A percentile compares a stretch with the other conserved stretches of the same genome.
Conservation (phyloP, 2,797 vertebrate genomes). For the Poeciliopsis gracilis region DNA sequence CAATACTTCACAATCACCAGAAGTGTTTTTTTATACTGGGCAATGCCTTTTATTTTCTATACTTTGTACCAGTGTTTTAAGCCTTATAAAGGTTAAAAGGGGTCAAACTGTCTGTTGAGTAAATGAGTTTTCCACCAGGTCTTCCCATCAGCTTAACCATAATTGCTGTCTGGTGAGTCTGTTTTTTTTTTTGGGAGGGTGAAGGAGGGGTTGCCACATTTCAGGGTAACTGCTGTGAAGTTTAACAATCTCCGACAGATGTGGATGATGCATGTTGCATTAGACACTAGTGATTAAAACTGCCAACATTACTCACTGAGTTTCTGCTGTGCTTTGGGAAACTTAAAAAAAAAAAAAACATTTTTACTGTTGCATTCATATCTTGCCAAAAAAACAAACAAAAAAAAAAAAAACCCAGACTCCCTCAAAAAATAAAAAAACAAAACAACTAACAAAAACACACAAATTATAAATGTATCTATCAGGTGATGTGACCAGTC, state of each 20-base stretch:
- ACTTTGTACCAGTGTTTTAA: background rate
- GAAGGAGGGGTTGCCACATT: background rate
- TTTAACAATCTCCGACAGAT: conserved; percentile 51
- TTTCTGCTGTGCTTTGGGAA: background rate
- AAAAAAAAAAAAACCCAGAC: background rate
- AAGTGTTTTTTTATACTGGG: background rate
- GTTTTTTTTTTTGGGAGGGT: background rate
- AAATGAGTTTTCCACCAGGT: conserved; percentile 7
- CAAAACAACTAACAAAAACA: background rate
- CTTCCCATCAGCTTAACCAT: conserved; percentile 36
- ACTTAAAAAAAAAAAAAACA: background rate
- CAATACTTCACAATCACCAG: conserved; percentile 4
- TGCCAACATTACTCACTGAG: background rate
- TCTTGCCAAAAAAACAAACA: background rate
- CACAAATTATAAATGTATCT: background rate
- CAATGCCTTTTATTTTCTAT: background rate
- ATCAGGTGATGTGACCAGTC: background rate
- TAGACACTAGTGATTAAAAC: background rate
- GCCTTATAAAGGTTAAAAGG: conserved; percentile 11
- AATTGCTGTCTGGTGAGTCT: conserved; percentile 30
- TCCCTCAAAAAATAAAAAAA: background rate
- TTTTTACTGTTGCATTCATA: background rate
- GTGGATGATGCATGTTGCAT: conserved; percentile 31
- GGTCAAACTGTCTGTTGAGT: conserved; percentile 15
- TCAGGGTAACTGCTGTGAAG: conserved; percentile 27